phyloP scores from a whole-genome alignment of 37 sponge, comb jelly and placozoan genomes.

The Axinella damicornis region DNA sequence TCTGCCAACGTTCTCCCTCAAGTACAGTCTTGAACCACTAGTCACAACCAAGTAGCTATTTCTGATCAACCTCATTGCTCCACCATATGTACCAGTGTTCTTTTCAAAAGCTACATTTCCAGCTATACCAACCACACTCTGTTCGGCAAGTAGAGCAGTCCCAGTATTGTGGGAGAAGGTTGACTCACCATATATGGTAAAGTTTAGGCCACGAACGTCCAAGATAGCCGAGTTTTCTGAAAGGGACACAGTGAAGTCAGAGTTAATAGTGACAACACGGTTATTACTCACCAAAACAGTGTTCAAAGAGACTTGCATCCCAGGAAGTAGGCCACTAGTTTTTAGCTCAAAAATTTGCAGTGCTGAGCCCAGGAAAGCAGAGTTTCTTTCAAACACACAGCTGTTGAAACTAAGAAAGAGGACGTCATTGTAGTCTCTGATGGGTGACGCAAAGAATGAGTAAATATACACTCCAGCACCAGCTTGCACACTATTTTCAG shows the following conservation, averaged over 20 bases:
- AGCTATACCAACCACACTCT: not conserved
- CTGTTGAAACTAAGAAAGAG: not conserved
- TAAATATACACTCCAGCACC: not conserved
- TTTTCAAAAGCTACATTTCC: not conserved
- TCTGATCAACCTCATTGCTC: not conserved
- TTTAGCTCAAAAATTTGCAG: not conserved
- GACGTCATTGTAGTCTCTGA: not conserved
- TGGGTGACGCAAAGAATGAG: not conserved
- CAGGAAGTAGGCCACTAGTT: not conserved
- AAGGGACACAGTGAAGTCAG: not conserved
- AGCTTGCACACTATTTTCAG: not conserved
- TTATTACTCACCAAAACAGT: not conserved
- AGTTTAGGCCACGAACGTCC: not conserved
- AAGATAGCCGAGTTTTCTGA: not conserved
- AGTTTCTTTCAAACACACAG: not conserved
- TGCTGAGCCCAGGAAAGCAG: not conserved
- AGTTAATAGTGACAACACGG: not conserved
- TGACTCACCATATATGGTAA: not conserved
- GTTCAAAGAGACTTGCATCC: not conserved
- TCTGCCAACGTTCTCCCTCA: not conserved
- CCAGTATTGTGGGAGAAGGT: conserved; percentile 1
- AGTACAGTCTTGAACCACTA: not conserved
- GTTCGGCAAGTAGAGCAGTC: not conserved
- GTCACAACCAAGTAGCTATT: not conserved
- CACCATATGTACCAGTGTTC: conserved; percentile 24